A percentile compares a stretch with the other conserved stretches of the same genome.
Conservation (phyloP, 2,113 vertebrate species). For the Arvicanthis niloticus region DNA sequence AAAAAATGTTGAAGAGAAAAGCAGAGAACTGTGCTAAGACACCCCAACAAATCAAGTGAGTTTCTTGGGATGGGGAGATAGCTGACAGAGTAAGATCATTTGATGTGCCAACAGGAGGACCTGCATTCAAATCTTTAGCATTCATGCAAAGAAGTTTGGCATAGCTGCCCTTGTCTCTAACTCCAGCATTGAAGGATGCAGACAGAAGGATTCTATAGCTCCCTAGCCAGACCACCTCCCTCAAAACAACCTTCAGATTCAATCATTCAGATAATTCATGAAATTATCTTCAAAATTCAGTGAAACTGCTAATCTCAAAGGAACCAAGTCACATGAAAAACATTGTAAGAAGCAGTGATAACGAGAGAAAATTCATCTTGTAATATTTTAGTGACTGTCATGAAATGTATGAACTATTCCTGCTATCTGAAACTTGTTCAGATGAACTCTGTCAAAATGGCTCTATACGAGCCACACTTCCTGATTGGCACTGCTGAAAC, state of each 20-base stretch:
- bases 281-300: neutral
- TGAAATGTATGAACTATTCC: neutral
- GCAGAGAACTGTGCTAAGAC: neutral
- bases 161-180: neutral
- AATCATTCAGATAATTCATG: neutral
- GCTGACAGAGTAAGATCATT: neutral
- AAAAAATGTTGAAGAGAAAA: neutral
- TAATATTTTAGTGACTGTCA: neutral
- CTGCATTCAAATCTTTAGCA: neutral
- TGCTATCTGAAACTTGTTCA: neutral
- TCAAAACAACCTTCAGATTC: neutral
- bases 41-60: neutral
- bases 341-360: neutral
- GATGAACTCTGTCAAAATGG: neutral
- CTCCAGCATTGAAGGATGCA: neutral
- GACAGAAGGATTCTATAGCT: too few species aligned
- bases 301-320: neutral
- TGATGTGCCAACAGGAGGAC: neutral
- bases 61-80: neutral
- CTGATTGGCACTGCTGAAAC: neutral
- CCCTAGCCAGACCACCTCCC: neutral
- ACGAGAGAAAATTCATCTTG: slow-evolving; percentile 39
- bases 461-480: neutral
- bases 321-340: neutral
- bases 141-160: neutral